Conservation (phyloP, 2,888 invertebrate genomes). For the Agrotis exclamationis region DNA sequence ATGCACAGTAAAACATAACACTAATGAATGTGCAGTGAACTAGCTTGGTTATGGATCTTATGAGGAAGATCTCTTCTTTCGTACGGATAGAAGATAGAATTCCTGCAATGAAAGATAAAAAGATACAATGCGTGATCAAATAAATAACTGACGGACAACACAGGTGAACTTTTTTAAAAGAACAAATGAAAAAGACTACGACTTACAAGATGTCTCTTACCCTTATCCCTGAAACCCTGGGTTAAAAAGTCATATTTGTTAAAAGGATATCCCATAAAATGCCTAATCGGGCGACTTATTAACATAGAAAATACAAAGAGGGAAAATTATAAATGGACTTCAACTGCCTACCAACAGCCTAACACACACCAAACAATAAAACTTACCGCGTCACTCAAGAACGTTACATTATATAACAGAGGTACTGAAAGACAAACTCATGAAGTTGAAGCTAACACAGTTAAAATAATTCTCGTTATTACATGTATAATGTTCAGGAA, state of each 20-base stretch:
- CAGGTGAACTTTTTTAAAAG: background rate
- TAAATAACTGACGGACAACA: background rate
- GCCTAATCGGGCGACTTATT: background rate
- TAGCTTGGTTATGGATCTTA: background rate
- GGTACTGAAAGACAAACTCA: conserved; percentile 52
- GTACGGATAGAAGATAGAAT: background rate
- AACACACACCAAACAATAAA: conserved; percentile 22
- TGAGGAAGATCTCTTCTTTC: background rate
- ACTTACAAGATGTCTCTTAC: too few species aligned
- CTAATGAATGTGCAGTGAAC: background rate
- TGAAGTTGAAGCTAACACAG: conserved; percentile 41
- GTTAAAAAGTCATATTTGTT: background rate
- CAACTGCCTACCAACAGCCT: background rate
- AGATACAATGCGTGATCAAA: background rate
- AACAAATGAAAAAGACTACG: too few species aligned
- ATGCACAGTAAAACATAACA: conserved; percentile 25
- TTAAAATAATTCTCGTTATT: conserved; percentile 51
- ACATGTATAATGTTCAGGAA: conserved; percentile 46
- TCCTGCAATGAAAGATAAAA: background rate
- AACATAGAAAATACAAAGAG: background rate
- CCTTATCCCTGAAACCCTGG: background rate
- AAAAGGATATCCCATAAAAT: too few species aligned
- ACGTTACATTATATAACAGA: conserved; percentile 41
- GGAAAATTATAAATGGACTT: background rate
- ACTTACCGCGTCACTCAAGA: conserved; percentile 34